Conservation (phyloP, 2,888 invertebrate species). For the Nomada fucata region DNA sequence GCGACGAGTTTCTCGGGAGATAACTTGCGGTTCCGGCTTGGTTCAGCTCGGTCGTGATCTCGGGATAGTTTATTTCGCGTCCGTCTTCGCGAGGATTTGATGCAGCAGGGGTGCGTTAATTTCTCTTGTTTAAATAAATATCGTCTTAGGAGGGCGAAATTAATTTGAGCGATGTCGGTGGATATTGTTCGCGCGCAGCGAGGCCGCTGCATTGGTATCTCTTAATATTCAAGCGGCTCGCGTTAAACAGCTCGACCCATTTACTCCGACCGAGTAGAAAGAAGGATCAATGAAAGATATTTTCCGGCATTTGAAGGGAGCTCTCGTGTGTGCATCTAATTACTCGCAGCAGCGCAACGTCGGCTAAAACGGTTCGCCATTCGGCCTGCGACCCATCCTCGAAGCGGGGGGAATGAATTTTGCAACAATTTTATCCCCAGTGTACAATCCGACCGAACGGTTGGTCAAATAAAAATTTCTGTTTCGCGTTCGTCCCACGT, state of each 20-base stretch:
- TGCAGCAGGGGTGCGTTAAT: too few species aligned
- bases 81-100: too few species aligned
- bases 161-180: background rate
- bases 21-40: background rate
- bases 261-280: background rate
- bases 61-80: too few species aligned
- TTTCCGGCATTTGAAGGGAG: background rate
- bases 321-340: constrained; percentile 2
- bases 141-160: too few species aligned
- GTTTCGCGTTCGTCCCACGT: background rate
- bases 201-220: background rate
- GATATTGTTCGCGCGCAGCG: background rate
- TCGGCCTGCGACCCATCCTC: too few species aligned
- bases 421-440: background rate
- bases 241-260: constrained; percentile 12
- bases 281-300: background rate
- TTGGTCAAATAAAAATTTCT: background rate
- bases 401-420: background rate
- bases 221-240: background rate
- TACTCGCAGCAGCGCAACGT: background rate
- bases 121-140: too few species aligned
- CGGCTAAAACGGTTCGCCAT: background rate
- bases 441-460: background rate
- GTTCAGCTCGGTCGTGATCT: background rate
- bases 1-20: background rate